Conservation (phyloP, 2,797 vertebrate genomes). For the Tamandua tetradactyla region DNA sequence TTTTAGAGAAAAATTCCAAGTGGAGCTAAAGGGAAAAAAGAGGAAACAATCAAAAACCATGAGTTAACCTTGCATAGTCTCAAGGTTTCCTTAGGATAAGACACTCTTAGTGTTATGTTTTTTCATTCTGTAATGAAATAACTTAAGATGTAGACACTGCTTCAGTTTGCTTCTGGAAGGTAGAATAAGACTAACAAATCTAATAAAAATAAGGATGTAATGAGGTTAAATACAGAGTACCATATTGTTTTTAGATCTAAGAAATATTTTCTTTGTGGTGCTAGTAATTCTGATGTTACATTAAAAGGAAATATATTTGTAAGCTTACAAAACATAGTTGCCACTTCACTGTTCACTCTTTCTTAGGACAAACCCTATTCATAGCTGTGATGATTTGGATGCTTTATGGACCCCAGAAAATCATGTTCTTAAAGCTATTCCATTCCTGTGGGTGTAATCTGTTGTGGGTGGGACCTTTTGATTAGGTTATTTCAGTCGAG, state of each 20-base stretch:
- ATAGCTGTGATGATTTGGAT: neutral
- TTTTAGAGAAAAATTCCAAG: constrained; percentile 15
- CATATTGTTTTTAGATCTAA: neutral
- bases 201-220: constrained; percentile 33
- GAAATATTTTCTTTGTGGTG: neutral
- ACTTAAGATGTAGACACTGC: neutral
- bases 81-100: constrained; percentile 10
- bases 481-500: too few species aligned
- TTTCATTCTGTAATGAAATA: neutral
- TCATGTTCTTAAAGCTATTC: too few species aligned
- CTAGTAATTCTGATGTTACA: constrained; percentile 13
- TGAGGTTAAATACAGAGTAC: constrained; percentile 28
- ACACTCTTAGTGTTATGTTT: neutral
- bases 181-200: constrained; percentile 2
- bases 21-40: neutral
- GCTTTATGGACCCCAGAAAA: too few species aligned
- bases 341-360: neutral
- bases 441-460: too few species aligned
- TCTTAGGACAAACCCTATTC: neutral
- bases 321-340: constrained; percentile 8
- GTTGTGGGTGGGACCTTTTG: too few species aligned
- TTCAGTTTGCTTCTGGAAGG: neutral
- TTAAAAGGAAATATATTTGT: constrained; percentile 21
- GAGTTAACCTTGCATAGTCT: neutral
- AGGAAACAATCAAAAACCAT: neutral